Percentiles rank a stretch among this genome's conserved stretches.
Conservation (phyloP, 2,797 vertebrate species). For the Xenopus petersii region DNA sequence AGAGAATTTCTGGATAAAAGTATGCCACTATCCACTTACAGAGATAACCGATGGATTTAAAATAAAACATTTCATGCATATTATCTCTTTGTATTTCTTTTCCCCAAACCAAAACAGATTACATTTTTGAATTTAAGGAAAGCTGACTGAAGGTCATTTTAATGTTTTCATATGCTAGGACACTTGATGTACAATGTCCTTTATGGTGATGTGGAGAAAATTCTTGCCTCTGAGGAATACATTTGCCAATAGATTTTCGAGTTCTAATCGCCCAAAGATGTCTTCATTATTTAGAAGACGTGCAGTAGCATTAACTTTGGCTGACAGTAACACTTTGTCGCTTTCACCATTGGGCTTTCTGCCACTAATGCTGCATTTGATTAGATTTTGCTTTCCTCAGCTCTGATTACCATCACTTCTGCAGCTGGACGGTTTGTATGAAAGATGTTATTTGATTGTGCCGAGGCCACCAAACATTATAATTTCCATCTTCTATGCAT, state of each 20-base stretch:
- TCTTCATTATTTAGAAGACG: not conserved
- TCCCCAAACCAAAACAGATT: not conserved
- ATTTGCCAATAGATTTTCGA: not conserved
- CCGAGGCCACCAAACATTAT: constrained; percentile 27
- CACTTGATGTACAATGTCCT: not conserved
- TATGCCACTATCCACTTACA: too few relatives aligned
- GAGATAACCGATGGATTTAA: too few relatives aligned
- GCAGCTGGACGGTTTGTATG: constrained; percentile 39
- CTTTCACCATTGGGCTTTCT: constrained; percentile 2
- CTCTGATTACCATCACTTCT: constrained; percentile 30
- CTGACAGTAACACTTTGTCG: not conserved
- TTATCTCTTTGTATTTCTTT: too few relatives aligned
- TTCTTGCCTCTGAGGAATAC: not conserved
- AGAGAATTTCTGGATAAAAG: too few relatives aligned
- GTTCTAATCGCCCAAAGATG: not conserved
- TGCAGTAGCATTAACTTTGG: not conserved
- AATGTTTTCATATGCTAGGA: not conserved
- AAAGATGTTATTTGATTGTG: constrained; percentile 24
- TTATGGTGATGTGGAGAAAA: constrained; percentile 1
- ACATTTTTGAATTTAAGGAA: not conserved
- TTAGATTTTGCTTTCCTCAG: constrained; percentile 31
- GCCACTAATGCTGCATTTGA: constrained; percentile 20
- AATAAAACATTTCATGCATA: too few relatives aligned
- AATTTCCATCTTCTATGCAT: constrained; percentile 33
- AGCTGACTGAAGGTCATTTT: constrained; percentile 2